Evolutionary conservation across 2,888 invertebrate species (phyloP).

Genomic region (Deilephila elpenor): DNA sequence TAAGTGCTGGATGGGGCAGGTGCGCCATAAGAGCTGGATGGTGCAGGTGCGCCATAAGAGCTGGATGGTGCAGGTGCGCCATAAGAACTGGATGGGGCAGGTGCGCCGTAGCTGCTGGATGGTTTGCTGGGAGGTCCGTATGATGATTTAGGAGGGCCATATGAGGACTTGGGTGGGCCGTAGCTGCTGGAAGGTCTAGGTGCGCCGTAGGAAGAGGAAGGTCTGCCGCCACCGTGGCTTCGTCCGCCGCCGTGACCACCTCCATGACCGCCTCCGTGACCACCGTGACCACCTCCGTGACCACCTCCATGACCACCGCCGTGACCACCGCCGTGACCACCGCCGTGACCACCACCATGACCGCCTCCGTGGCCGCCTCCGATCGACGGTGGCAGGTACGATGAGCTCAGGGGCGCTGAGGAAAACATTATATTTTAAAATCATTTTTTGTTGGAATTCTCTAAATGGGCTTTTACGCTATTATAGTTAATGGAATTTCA

Average conservation of each 20-base stretch:
- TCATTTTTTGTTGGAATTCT: conserved; percentile 17
- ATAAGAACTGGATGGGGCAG: conserved; percentile 63
- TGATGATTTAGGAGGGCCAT: conserved; percentile 67
- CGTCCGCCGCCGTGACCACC: conserved; percentile 54
- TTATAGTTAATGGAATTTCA: too few species aligned
- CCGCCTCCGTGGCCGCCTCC: conserved; percentile 61
- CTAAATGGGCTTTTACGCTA: too few species aligned
- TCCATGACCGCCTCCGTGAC: conserved; percentile 39
- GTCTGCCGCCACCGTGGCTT: conserved; percentile 65
- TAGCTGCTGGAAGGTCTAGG: conserved; percentile 56
- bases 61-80: conserved; percentile 62
- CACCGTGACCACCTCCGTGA: conserved; percentile 53
- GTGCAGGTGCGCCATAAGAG: conserved; percentile 53
- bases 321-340: conserved; percentile 54
- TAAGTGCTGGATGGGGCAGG: conserved; percentile 71
- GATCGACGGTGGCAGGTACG: conserved; percentile 85
- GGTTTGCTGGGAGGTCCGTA: conserved; percentile 53
- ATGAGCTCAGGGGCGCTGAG: conserved; percentile 83
- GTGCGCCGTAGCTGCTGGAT: conserved; percentile 60
- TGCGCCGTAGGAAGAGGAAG: conserved; percentile 68
- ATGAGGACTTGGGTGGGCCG: conserved; percentile 48
- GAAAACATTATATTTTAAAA: conserved; percentile 47
- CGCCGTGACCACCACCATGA: conserved; percentile 44
- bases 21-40: conserved; percentile 69
- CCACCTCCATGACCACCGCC: conserved; percentile 39